Evolutionary conservation across 2,797 vertebrate genomes (phyloP), one percentile per base, ranked within the genome.

Genomic region (Gouania willdenowi): DNA sequence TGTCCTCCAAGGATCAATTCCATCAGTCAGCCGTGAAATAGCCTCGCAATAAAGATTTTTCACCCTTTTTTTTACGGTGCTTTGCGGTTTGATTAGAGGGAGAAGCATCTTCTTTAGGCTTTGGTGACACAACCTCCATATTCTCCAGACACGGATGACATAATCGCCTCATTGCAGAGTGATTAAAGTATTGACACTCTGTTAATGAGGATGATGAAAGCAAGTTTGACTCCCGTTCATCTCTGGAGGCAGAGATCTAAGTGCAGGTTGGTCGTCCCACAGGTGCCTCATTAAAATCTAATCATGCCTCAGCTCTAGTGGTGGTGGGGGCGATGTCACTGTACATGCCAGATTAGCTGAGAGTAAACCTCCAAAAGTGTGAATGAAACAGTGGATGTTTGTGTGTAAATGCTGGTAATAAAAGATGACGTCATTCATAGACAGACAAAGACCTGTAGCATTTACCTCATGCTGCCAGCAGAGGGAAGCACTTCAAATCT

Each of bases 251-350:
- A 26, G 25, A 59, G 41, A 63, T 52, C 59, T 57, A 40, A 72
- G 49, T 38, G 50, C 25, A 15, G 34, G 35, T 55, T 59, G 41
- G 43, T 50, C 41, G 59, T 58, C 75, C 72, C 66, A 63, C 78
- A 75, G 78, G 79, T 82, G 68, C 57, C 73, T 80, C 57, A 82
- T 86, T 83, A 83, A 83, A 81, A 71, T 56, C 27, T 65, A 71
- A 79, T 86, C 44, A 65, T 44, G 6, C 41, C 50, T 2, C 43
- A 37, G 44, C 59, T 49, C 26, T 57, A 69, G 52, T 63, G 33
- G 48, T 53, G 39, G 66, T 33, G 55, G 15, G 39, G 41, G 28
- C 59, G 76, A 81, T 84, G 65, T n/a, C n/a, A n/a, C n/a, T n/a
- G n/a, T n/a, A 81, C 67, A 61, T 51, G 37, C 9, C 38, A 36